Evolutionary conservation across 2,888 invertebrate species (phyloP).

Genomic region (Pheosia tremula): DNA sequence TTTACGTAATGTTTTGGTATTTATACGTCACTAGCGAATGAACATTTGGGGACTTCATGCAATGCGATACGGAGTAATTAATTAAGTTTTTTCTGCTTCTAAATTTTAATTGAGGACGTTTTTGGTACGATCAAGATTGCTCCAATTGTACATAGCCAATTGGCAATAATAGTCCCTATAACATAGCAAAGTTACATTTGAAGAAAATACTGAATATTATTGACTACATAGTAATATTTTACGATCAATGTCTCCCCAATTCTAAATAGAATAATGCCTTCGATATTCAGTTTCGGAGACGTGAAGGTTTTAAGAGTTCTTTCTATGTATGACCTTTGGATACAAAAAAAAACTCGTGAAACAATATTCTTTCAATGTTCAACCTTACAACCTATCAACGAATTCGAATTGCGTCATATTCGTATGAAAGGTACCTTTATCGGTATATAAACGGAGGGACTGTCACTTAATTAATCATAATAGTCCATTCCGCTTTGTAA

Average conservation of each 20-base stretch:
- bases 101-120: not conserved
- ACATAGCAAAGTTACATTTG: not conserved
- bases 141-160: too few species aligned
- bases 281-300: conserved; percentile 31
- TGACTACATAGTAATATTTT: conserved; percentile 22
- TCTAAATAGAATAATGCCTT: conserved; percentile 18
- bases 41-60: conserved; percentile 20
- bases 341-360: conserved; percentile 17
- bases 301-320: conserved; percentile 29
- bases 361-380: not conserved
- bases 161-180: too few species aligned
- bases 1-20: conserved; percentile 38
- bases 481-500: conserved; percentile 31
- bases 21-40: conserved; percentile 25
- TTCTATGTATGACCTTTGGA: conserved; percentile 21
- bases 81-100: not conserved
- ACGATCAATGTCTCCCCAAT: conserved; percentile 14
- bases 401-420: not conserved
- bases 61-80: conserved; percentile 3
- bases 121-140: too few species aligned
- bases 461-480: conserved; percentile 37
- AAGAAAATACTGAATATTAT: conserved; percentile 12
- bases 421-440: not conserved
- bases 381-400: not conserved
- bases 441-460: conserved; percentile 10